Base-by-base conservation (phyloP, 2,888 invertebrate species). In the Cantharis nigra region DNA sequence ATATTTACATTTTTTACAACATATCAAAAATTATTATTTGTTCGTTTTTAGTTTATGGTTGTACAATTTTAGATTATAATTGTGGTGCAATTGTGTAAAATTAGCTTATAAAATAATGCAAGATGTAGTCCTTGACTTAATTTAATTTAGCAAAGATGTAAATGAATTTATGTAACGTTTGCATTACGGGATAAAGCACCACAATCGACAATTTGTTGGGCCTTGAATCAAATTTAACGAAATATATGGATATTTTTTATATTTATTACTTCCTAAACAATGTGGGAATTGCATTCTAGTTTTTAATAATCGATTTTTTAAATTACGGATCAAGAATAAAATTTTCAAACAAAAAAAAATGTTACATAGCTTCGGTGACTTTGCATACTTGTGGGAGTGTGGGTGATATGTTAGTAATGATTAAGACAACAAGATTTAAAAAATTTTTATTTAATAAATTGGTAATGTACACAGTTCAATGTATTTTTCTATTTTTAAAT, bases 371-470 rank as follows among this genome's bases (percentile, higher is more conserved):
- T 67, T 67, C n/a, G 65, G 65, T 67, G 65, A 26, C 20, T 67
- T 67, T 67, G n/a, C 49, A 49, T n/a, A 49, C n/a, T 49, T 49
- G 49, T 49, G 33, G 73, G 73, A 69, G 62, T 69, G 73, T 69
- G 74, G 74, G 49, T 49, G 49, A 49, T 74, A 30, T 63, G 70
- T 69, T 69, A 74, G 13, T 30, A 71, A 33, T 16, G 13, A 71
- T 71, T 75, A 69, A 71, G 63, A 16, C 62, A 69, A 75, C 11
- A 28, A 75, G 69, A 70, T 76, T 63, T 71, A 16, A 62, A 26
- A 10, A 20, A 63, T 65, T 72, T n/a, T 63, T 71, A 67, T 75
- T 72, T 72, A 76, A 76, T 76, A 76, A 76, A 76, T 72, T 76
- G 70, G 64, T 63, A 74, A 64, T 64, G 63, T 74, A 73, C 33